Base-by-base conservation (phyloP, 2,797 vertebrate genomes). In the Characodon lateralis region DNA sequence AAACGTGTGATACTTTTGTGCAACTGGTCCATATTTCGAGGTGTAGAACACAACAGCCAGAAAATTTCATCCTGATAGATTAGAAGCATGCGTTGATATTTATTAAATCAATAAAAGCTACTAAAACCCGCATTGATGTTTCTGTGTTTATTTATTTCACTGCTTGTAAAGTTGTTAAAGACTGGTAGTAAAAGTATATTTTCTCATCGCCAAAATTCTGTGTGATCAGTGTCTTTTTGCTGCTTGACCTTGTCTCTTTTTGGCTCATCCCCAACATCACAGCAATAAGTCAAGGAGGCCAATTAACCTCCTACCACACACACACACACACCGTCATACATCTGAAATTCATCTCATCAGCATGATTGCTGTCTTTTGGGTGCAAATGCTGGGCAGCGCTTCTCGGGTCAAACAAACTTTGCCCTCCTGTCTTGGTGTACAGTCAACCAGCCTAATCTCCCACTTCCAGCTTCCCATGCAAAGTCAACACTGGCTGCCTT, bases 401-500 rank as follows among this genome's bases (percentile, higher is more conserved):
- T 68, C 77, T 85, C 26, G 3, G 85, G 87, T 90, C 81, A 86
- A 63, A 28, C 39, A 59, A 91, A 83, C 85, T 73, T 84, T 87
- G 83, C 78, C 87, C 83, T 50, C 73, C 83, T 77, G 82, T 89
- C 89, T 90, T 81, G 85, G 84, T 86, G 69, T 78, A n/a, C 78
- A 92, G 79, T 91, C 85, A 85, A 87, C 78, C 69, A 71, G 83
- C 68, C 83, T 88, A 91, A 93, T 91, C 88, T 86, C 73, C 79
- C 75, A 84, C 83, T 88, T 86, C 81, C 86, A 86, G 82, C 82
- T 78, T 88, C 73, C 77, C 58, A 74, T 83, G 83, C 77, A 85
- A 88, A 89, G 87, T 88, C 88, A 88, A 90, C 90, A 89, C 73
- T 70, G 82, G 72, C 83, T 87, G 83, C 91, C 88, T 90, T 83